Evolutionary conservation across 1,140 invertebrate species (phyloP).

Genomic region (Drosophila cardini): DNA sequence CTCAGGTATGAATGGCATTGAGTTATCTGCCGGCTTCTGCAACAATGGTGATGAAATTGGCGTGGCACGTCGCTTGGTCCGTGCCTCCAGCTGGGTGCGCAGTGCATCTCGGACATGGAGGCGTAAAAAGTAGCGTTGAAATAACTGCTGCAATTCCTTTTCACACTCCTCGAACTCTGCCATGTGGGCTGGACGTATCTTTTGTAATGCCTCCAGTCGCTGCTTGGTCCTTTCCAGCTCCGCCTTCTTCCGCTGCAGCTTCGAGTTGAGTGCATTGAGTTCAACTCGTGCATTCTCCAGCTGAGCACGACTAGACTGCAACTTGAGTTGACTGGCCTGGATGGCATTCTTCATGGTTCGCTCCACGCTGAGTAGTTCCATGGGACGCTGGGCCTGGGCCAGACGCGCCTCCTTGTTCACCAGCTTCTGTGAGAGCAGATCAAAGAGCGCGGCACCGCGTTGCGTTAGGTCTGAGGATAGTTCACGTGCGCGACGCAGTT

Average conservation of each 20-base stretch:
- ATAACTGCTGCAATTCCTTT: constrained; percentile 92
- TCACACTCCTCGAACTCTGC: constrained; percentile 98
- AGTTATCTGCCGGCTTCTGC: constrained; percentile 70
- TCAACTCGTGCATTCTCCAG: constrained; percentile 81
- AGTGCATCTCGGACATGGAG: constrained; percentile 91
- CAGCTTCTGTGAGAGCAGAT: constrained; percentile 95
- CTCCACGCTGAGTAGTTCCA: constrained; percentile 94
- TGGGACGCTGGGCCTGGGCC: constrained; percentile 89
- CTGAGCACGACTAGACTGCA: constrained; percentile 65
- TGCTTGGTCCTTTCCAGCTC: constrained; percentile 98
- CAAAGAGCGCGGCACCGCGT: constrained; percentile 95
- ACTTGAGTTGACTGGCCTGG: constrained; percentile 83
- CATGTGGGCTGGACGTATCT: constrained; percentile 98
- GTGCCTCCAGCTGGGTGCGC: constrained; percentile 65
- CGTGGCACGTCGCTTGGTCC: constrained; percentile 66
- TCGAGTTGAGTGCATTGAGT: constrained; percentile 93
- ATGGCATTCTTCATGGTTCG: constrained; percentile 89
- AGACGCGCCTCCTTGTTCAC: constrained; percentile 90
- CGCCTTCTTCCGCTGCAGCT: constrained; percentile 95
- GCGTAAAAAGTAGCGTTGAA: constrained; percentile 94
- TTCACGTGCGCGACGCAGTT: constrained; percentile 94
- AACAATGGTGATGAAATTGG: constrained; percentile 69
- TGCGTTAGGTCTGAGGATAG: constrained; percentile 95
- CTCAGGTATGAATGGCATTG: constrained; percentile 81
- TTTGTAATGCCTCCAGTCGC: constrained; percentile 95